A percentile compares a stretch with the other conserved stretches of the same genome.
phyloP scores from a whole-genome alignment of 2,888 invertebrate species.

The Bellardia pandia region DNA sequence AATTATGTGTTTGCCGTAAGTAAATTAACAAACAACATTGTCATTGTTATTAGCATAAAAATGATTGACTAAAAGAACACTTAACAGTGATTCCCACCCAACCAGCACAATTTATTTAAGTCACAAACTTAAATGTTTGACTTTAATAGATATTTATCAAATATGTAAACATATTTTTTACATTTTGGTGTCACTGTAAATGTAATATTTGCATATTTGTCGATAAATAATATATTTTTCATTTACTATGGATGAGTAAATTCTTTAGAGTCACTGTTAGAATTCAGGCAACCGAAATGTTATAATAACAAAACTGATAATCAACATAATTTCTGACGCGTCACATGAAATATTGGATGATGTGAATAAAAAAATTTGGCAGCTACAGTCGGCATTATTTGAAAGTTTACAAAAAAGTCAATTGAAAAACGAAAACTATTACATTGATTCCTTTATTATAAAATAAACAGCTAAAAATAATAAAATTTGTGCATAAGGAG shows the following conservation, averaged over 20 bases:
- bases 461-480: too few species aligned
- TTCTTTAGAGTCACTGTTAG: background rate
- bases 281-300: background rate
- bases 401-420: too few species aligned
- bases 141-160: too few species aligned
- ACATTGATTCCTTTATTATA: too few species aligned
- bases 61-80: conserved; percentile 32
- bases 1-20: conserved; percentile 47
- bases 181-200: background rate
- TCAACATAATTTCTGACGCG: conserved; percentile 25
- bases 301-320: conserved; percentile 24
- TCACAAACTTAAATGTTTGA: background rate
- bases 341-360: conserved; percentile 26
- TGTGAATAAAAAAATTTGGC: conserved; percentile 6
- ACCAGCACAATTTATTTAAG: background rate
- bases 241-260: background rate
- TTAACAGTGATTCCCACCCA: background rate
- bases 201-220: background rate
- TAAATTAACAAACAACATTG: conserved; percentile 51
- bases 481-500: too few species aligned
- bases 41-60: conserved; percentile 42
- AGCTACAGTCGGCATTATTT: background rate
- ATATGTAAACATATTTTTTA: background rate
- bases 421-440: too few species aligned
- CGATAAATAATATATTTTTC: background rate